These are phyloP conservation scores for Sussaba pulchella DNA, from an alignment of 2,888 invertebrate species.

Conservation along the genomic window DNA sequence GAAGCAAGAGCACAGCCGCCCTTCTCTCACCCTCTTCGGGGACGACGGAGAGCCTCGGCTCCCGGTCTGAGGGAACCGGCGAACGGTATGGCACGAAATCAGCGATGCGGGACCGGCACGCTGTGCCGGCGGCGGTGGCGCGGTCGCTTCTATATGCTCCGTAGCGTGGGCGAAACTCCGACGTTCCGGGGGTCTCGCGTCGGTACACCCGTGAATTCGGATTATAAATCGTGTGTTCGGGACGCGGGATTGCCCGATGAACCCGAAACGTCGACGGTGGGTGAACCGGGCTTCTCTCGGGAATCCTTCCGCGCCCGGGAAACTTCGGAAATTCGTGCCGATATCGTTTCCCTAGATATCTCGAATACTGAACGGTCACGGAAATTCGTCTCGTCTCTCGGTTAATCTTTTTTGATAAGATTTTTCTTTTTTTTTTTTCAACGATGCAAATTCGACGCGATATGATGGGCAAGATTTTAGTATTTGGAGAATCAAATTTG, in stretches of 20 bases:
- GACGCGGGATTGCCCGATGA: constrained; percentile 57
- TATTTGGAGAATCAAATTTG: no score
- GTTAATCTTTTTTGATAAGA: neutral
- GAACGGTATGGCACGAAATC: constrained; percentile 70
- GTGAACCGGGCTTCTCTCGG: constrained; percentile 15
- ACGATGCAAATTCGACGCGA: no score
- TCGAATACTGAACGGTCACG: constrained; percentile 1
- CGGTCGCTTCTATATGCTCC: constrained; percentile 24
- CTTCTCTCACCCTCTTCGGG: neutral
- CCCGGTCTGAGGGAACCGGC: constrained; percentile 37
- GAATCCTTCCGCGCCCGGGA: neutral
- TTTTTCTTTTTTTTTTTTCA: neutral
- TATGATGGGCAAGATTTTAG: no score
- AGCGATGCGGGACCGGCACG: constrained; percentile 75
- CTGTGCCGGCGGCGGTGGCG: constrained; percentile 37
- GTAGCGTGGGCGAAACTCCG: constrained; percentile 44
- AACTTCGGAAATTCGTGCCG: constrained; percentile 24
- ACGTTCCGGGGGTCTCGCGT: constrained; percentile 57
- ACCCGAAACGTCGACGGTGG: constrained; percentile 49
- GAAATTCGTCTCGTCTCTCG: constrained; percentile 11
- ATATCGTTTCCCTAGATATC: constrained; percentile 29
- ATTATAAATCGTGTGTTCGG: constrained; percentile 64
- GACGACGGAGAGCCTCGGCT: neutral
- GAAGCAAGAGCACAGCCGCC: constrained; percentile 53
- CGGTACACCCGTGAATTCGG: constrained; percentile 62